phyloP scores from a whole-genome alignment of 2,797 vertebrate genomes.

The Liparis tanakae region DNA sequence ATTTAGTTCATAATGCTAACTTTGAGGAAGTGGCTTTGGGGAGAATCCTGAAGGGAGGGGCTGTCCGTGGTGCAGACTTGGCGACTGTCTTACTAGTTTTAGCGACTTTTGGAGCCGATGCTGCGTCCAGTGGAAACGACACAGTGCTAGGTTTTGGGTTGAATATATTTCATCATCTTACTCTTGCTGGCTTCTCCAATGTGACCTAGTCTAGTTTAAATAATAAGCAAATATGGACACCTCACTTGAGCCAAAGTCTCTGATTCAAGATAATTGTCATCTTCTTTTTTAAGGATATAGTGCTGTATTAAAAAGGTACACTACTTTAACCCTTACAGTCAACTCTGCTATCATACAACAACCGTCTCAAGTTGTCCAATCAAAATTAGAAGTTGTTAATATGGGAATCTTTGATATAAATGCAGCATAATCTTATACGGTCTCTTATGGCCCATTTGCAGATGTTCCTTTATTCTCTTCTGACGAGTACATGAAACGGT shows the following conservation, averaged over 20 bases:
- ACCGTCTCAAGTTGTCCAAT: not conserved
- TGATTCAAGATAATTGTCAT: not conserved
- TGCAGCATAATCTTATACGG: not conserved
- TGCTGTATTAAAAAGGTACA: not conserved
- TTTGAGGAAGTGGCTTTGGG: not conserved
- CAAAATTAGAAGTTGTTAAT: conserved; percentile 1
- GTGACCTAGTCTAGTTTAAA: not conserved
- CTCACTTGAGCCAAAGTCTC: not conserved
- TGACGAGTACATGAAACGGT: conserved; percentile 21
- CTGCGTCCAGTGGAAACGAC: not conserved
- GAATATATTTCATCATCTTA: not conserved
- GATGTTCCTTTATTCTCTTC: conserved; percentile 11
- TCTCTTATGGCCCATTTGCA: conserved; percentile 2
- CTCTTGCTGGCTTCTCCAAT: not conserved
- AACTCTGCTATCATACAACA: not conserved
- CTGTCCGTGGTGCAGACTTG: not conserved
- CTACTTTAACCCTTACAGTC: not conserved
- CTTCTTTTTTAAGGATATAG: not conserved
- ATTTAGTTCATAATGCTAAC: not conserved
- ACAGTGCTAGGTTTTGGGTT: not conserved
- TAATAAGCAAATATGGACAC: not conserved
- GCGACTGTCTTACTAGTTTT: not conserved
- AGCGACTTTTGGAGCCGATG: not conserved
- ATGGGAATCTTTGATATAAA: not conserved
- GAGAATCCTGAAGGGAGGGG: not conserved